Conservation (phyloP, 2,113 vertebrate genomes). For the Harpagus bidentatus region DNA sequence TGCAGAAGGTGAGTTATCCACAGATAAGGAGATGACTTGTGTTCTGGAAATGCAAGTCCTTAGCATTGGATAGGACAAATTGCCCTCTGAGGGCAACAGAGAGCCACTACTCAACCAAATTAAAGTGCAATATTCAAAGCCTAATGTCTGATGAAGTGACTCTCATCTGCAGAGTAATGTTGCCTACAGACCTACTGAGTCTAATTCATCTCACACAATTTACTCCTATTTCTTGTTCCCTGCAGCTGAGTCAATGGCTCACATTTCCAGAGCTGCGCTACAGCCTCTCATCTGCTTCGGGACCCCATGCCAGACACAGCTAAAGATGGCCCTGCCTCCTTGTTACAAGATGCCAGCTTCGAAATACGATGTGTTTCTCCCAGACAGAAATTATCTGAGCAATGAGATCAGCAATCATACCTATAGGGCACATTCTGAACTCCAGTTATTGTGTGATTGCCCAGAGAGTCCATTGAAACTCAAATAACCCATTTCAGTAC, state of each 20-base stretch:
- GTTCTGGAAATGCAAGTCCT: background rate
- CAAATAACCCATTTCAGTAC: constrained; percentile 51
- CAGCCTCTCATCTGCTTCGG: background rate
- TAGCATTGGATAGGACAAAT: background rate
- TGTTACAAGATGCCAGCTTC: background rate
- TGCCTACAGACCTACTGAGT: constrained; percentile 7
- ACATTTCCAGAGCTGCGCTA: background rate
- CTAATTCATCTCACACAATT: constrained; percentile 39
- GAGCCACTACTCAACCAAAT: constrained; percentile 30
- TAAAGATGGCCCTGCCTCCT: background rate
- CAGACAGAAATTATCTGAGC: constrained; percentile 46
- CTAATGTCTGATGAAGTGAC: constrained; percentile 48
- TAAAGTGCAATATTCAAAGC: constrained; percentile 54
- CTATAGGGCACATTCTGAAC: constrained; percentile 49
- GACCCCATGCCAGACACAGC: background rate
- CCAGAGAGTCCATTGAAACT: constrained; percentile 38
- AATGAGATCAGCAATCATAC: constrained; percentile 12
- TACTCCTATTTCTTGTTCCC: constrained; percentile 15
- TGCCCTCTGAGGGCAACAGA: constrained; percentile 19
- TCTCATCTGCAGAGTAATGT: constrained; percentile 47
- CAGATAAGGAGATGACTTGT: background rate
- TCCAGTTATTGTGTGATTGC: background rate
- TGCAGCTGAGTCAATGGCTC: constrained; percentile 22
- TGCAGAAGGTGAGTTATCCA: background rate
- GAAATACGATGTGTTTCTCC: background rate